Percentiles rank a stretch among this genome's conserved stretches.
Evolutionary conservation across 2,888 invertebrate genomes (phyloP).

Genomic region (Alitta virens): DNA sequence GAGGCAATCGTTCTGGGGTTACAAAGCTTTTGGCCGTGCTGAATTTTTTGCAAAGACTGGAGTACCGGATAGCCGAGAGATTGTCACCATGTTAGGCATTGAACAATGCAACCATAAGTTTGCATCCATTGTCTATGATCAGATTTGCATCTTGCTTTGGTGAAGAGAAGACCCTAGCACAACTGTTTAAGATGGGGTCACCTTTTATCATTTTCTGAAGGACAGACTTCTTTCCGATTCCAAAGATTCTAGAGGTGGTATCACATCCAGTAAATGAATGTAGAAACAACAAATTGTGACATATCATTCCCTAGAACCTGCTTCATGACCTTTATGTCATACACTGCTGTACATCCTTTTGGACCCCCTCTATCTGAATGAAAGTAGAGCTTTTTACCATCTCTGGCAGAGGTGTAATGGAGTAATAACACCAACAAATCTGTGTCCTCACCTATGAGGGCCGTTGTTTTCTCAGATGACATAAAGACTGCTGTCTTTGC

Average conservation of each 20-base stretch:
- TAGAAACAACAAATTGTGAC: not conserved
- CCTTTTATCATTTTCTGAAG: not conserved
- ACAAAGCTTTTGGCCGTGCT: conserved; percentile 1
- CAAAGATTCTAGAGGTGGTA: not conserved
- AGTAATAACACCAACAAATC: conserved; percentile 32
- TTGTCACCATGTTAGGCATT: no score
- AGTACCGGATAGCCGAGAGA: no score
- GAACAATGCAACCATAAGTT: no score
- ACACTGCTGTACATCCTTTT: no score
- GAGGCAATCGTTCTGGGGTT: conserved; percentile 29
- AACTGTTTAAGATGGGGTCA: no score
- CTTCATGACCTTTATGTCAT: not conserved
- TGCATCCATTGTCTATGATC: no score
- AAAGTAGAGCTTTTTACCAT: conserved; percentile 3
- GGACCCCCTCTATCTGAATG: no score
- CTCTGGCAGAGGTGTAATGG: not conserved
- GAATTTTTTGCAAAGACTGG: no score
- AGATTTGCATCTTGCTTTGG: no score
- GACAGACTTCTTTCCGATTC: not conserved
- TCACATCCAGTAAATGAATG: not conserved
- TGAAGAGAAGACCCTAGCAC: no score
- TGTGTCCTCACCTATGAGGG: no score
- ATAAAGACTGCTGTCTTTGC: conserved; percentile 27
- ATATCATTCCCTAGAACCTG: not conserved
- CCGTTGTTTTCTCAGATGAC: no score